Base-by-base conservation (phyloP, 2,113 vertebrate species). In the Cinclus mexicanus region DNA sequence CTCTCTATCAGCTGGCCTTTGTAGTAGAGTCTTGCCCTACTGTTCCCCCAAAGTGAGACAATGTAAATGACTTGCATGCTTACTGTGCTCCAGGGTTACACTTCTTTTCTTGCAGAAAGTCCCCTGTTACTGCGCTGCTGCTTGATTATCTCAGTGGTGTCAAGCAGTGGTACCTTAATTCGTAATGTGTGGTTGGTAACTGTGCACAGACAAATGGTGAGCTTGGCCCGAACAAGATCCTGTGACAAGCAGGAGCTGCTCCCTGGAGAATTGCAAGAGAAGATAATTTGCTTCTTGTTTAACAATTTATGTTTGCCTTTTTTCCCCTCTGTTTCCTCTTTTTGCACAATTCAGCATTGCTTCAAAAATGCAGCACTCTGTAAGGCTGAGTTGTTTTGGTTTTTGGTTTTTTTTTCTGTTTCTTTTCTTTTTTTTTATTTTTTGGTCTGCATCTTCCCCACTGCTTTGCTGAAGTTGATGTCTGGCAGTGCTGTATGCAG, bases 61-160 rank as follows among this genome's bases (percentile, higher is more conserved):
- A 69, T 93, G 56, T 64, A 77, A 88, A 95, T 95, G 9, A 55
- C 74, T 95, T 64, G 81, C 44, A 61, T 93, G 69, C 86, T 61
- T 89, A 63, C 50, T 55, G 52, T 77, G 81, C 80, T 87, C 74
- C 85, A 20, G 50, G 93, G 90, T 93, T 86, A 67, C 83, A 6
- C 20, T 41, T 44, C 37, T 84, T 49, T 72, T 64, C 69, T 76
- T 75, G 44, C 35, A 57, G 71, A 28, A 81, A 52, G 87, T 64
- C 26, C 35, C 39, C 33, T 80, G 57, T 33, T 80, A 10, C 35
- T 53, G 33, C 4, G 0, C 61, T 56, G 67, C 56, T 94, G 39
- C 70, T 71, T 14, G 46, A 19, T 80, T n/a, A 33, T 85, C 69
- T 53, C 14, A 33, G 29, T 53, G 55, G 17, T 68, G 29, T 37